Conservation (phyloP, 2,113 vertebrate genomes). For the Noturus placidus region DNA sequence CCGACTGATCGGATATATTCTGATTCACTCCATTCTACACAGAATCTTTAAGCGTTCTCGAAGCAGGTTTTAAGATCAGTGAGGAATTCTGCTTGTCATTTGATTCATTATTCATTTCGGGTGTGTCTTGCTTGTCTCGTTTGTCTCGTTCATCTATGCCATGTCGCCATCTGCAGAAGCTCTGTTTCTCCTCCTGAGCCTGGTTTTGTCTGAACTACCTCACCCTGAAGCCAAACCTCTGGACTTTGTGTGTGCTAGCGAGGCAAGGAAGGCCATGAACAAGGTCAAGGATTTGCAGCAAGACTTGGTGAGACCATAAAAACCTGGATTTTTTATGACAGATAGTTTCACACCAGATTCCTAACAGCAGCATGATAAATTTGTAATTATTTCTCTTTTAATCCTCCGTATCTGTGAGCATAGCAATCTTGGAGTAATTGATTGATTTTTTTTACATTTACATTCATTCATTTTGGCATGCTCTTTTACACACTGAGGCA, state of each 20-base stretch:
- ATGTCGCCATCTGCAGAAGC: constrained; percentile 18
- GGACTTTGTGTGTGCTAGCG: constrained; percentile 66
- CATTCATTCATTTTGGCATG: not conserved
- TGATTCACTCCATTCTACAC: too few relatives aligned
- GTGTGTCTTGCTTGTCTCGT: not conserved
- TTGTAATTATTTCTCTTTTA: not conserved
- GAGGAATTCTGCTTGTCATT: too few relatives aligned
- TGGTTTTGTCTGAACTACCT: constrained; percentile 62
- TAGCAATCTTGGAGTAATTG: not conserved
- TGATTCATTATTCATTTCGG: not conserved
- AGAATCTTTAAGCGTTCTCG: not conserved
- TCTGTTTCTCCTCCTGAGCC: constrained; percentile 66
- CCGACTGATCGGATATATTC: too few relatives aligned
- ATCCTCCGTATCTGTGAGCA: not conserved
- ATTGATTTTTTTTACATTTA: not conserved
- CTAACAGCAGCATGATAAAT: not conserved
- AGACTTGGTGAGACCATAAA: constrained; percentile 59
- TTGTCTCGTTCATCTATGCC: not conserved
- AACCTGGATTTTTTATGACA: not conserved
- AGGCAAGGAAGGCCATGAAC: constrained; percentile 62
- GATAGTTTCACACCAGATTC: not conserved
- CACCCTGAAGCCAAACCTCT: constrained; percentile 58
- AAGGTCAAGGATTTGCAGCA: constrained; percentile 60
- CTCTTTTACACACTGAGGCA: not conserved
- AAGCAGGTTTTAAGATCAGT: not conserved